Conservation (phyloP, 2,888 invertebrate species). For the Vandiemenella viatica region DNA sequence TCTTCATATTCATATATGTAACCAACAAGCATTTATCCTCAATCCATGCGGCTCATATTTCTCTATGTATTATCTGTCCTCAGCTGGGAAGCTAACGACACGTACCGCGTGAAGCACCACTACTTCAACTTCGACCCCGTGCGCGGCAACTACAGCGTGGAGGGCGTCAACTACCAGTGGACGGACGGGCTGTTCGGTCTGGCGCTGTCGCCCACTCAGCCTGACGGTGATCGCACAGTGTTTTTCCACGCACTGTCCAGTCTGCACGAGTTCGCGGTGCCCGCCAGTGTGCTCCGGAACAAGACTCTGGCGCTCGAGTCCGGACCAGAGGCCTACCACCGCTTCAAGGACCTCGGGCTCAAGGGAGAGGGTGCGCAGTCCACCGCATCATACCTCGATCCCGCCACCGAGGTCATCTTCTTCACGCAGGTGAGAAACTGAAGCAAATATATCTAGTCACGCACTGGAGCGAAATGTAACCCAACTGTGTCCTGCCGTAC, state of each 20-base stretch:
- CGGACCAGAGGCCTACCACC: constrained; percentile 8
- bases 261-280: constrained; percentile 59
- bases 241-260: constrained; percentile 71
- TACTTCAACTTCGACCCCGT: constrained; percentile 53
- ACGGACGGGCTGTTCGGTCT: constrained; percentile 63
- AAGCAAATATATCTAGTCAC: too few species aligned
- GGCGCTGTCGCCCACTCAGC: constrained; percentile 46
- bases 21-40: too few species aligned
- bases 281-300: constrained; percentile 51
- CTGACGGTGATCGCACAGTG: constrained; percentile 50
- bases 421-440: constrained; percentile 57
- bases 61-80: too few species aligned
- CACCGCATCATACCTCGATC: constrained; percentile 54
- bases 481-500: too few species aligned
- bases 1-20: too few species aligned
- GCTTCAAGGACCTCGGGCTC: constrained; percentile 47
- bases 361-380: constrained; percentile 59
- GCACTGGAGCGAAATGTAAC: too few species aligned
- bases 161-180: constrained; percentile 56
- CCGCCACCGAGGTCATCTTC: constrained; percentile 53
- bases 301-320: constrained; percentile 42
- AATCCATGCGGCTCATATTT: too few species aligned
- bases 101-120: constrained; percentile 57
- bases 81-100: constrained; percentile 54
- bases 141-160: constrained; percentile 55